Conservation (phyloP, 2,797 vertebrate species). For the Muscicapa striata region DNA sequence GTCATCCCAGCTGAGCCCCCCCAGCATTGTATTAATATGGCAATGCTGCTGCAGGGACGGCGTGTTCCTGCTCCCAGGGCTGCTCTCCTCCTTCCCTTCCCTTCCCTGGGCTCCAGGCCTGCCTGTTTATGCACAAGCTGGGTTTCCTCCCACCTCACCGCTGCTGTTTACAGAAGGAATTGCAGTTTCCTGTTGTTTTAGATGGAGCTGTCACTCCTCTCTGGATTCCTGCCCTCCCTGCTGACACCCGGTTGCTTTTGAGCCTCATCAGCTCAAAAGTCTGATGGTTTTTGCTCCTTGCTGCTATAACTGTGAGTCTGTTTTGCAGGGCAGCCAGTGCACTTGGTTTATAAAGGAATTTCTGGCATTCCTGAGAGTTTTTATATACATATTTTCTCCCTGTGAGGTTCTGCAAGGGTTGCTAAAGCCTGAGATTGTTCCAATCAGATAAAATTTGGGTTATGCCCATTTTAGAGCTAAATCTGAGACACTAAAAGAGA, state of each 20-base stretch:
- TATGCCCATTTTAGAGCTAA: neutral
- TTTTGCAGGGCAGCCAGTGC: neutral
- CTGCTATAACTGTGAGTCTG: neutral
- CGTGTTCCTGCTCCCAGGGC: neutral
- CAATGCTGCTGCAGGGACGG: neutral
- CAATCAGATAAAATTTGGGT: neutral
- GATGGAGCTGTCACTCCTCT: constrained; percentile 23
- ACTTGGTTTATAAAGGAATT: neutral
- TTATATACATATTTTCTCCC: neutral
- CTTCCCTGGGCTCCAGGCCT: neutral
- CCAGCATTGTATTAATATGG: neutral
- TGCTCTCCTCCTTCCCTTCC: neutral
- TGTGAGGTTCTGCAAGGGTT: neutral
- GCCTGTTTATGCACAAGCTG: constrained; percentile 45
- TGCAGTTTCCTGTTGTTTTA: constrained; percentile 47
- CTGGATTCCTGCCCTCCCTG: constrained; percentile 9
- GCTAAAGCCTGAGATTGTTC: neutral
- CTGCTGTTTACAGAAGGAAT: constrained; percentile 50
- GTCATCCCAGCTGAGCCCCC: fast-evolving
- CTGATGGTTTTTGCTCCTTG: neutral
- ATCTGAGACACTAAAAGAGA: neutral
- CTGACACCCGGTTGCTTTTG: neutral
- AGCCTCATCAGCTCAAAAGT: neutral
- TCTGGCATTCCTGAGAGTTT: neutral
- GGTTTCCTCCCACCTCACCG: constrained; percentile 26